Conservation (phyloP, 2,888 invertebrate genomes). For the Rhagium mordax region DNA sequence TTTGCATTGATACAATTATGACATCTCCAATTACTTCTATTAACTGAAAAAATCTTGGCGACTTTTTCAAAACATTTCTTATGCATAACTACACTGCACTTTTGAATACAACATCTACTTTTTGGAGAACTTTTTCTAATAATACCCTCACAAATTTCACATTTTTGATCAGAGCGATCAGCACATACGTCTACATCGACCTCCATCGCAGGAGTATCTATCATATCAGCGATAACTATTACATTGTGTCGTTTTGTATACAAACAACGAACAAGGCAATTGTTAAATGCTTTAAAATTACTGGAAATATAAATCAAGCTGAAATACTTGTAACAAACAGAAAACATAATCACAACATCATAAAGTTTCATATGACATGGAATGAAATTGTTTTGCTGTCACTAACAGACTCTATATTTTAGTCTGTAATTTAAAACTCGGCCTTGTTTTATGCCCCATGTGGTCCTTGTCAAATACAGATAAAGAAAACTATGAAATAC, state of each 20-base stretch:
- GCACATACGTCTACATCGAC: no score
- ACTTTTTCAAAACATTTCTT: no score
- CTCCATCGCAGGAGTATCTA: no score
- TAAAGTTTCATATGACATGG: conserved; percentile 64
- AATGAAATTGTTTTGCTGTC: conserved; percentile 63
- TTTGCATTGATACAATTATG: no score
- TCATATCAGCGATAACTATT: conserved; percentile 18
- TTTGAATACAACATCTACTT: no score
- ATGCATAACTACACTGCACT: no score
- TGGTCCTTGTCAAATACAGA: conserved; percentile 62
- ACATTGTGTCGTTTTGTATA: conserved; percentile 33
- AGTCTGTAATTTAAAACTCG: conserved; percentile 64
- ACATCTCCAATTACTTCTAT: no score
- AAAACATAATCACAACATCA: conserved; percentile 64
- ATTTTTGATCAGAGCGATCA: no score
- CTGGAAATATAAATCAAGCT: conserved; percentile 57
- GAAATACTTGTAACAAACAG: conserved; percentile 58
- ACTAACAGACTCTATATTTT: conserved; percentile 63
- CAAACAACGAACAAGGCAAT: conserved; percentile 45
- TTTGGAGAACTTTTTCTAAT: no score
- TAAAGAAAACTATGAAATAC: conserved; percentile 54
- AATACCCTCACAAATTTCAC: no score
- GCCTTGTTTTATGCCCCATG: conserved; percentile 63
- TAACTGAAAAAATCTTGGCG: no score
- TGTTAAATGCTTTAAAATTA: conserved; percentile 50